Evolutionary conservation across 2,797 vertebrate genomes (phyloP), one percentile per base, ranked within the genome.

Genomic region (Gymnocypris eckloni): DNA sequence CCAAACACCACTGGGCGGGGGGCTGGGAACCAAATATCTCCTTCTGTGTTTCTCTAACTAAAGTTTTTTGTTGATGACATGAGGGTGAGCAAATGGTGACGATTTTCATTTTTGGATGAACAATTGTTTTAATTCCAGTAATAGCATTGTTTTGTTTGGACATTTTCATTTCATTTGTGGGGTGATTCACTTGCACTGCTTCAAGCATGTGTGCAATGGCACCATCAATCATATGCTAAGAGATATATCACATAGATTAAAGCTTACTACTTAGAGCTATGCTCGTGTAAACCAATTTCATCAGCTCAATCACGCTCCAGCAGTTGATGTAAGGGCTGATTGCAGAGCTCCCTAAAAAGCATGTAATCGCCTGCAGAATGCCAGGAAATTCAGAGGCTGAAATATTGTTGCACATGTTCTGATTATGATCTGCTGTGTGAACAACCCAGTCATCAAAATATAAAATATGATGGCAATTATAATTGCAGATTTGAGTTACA

Each of bases 201-300:
- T 28, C 48, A 69, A 77, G 61, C 25, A 37, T 41, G 48, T 43
- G n/a, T 45, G 52, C 73, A 73, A 73, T 48, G 72, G 33, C 25
- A 69, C 43, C 56, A 81, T 66, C 81, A 86, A 61, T 87, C 73
- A 77, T 25, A 77, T 39, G 64, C 64, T 56, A 45, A 66, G 48
- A 79, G 75, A 71, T 70, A 56, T 45, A 37, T 79, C 50, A 79
- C 41, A 79, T n/a, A 78, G 73, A 84, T 84, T 84, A 78, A 59
- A 67, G 72, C 69, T 61, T 61, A 81, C 79, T 50, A 50, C 52
- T 82, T 72, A 85, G 64, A 73, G 75, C 50, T 59, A 45, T 28
- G 76, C 25, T 70, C n/a, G 15, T 52, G 79, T 81, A 81, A 81
- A 81, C 79, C 79, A 81, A 70, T 85, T 79, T 71, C 76, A 79